Percentiles rank a stretch among this genome's conserved stretches.
Conservation (phyloP, 2,888 invertebrate species). For the Drosophila anomalata region DNA sequence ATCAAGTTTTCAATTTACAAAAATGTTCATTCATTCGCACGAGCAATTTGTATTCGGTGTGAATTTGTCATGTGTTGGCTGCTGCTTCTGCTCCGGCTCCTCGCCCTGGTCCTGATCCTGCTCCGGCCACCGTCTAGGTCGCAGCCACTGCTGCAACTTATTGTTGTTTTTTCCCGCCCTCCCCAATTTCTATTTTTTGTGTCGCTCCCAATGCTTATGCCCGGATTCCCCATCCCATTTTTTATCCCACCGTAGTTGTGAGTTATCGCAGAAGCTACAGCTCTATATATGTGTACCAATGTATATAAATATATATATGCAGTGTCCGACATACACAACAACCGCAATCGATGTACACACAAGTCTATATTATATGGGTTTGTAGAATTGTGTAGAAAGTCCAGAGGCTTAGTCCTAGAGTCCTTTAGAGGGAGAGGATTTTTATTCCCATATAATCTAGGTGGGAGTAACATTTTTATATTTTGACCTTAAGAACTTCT, state of each 20-base stretch:
- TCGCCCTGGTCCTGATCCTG: not conserved
- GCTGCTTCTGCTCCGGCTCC: slow-evolving; percentile 22
- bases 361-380: slow-evolving; percentile 17
- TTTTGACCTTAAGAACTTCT: not conserved
- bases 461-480: not conserved
- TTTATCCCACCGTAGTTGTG: slow-evolving; percentile 35
- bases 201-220: slow-evolving; percentile 7
- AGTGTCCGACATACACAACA: slow-evolving; percentile 25
- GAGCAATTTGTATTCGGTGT: slow-evolving; percentile 80
- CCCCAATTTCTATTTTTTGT: slow-evolving; percentile 9
- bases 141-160: slow-evolving; percentile 41
- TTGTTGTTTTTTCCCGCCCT: slow-evolving; percentile 31
- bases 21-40: slow-evolving; percentile 77
- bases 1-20: slow-evolving; percentile 82
- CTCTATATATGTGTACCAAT: not conserved
- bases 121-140: slow-evolving; percentile 20
- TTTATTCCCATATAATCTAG: not conserved
- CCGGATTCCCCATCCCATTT: slow-evolving; percentile 17
- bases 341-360: slow-evolving; percentile 41
- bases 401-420: slow-evolving; percentile 29
- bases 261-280: slow-evolving; percentile 46
- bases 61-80: slow-evolving; percentile 76
- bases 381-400: slow-evolving; percentile 23
- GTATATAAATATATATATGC: not conserved
- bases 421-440: not conserved